phyloP scores from a whole-genome alignment of 1,140 invertebrate genomes.

The Lanistes nyassanus region DNA sequence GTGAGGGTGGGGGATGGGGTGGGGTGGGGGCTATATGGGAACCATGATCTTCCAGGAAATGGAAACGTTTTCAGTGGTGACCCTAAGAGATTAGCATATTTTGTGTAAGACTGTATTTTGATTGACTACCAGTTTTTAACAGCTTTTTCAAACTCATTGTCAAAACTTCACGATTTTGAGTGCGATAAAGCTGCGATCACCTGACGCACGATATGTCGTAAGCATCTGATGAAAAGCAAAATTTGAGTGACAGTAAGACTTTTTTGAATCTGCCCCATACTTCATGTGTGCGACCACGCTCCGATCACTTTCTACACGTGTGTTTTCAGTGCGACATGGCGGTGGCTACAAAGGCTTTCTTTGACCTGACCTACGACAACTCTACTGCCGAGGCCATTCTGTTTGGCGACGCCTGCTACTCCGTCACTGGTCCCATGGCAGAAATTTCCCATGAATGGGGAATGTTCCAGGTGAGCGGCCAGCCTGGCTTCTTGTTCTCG shows the following conservation, averaged over 20 bases:
- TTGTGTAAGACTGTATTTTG: background rate
- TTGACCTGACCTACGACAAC: conserved; percentile 94
- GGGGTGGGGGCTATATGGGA: background rate
- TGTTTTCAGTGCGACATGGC: conserved; percentile 92
- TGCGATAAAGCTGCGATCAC: background rate
- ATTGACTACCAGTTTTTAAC: too few relatives aligned
- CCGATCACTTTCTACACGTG: conserved; percentile 26
- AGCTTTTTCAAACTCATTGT: too few relatives aligned
- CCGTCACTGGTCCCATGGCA: conserved; percentile 96
- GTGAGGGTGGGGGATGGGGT: background rate
- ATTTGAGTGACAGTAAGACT: background rate
- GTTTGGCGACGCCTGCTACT: conserved; percentile 95
- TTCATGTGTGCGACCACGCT: background rate
- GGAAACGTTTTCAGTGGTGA: too few relatives aligned
- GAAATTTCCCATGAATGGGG: conserved; percentile 98
- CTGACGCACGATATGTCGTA: too few relatives aligned
- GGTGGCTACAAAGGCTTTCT: conserved; percentile 97
- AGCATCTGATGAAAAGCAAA: background rate
- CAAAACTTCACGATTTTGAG: background rate
- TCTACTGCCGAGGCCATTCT: conserved; percentile 90
- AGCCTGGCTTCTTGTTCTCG: too few relatives aligned
- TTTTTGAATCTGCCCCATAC: background rate
- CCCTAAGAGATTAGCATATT: too few relatives aligned
- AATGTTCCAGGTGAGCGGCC: conserved; percentile 82
- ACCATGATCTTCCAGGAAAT: background rate